Conservation (phyloP, 2,797 vertebrate species). For the Agapornis canus region DNA sequence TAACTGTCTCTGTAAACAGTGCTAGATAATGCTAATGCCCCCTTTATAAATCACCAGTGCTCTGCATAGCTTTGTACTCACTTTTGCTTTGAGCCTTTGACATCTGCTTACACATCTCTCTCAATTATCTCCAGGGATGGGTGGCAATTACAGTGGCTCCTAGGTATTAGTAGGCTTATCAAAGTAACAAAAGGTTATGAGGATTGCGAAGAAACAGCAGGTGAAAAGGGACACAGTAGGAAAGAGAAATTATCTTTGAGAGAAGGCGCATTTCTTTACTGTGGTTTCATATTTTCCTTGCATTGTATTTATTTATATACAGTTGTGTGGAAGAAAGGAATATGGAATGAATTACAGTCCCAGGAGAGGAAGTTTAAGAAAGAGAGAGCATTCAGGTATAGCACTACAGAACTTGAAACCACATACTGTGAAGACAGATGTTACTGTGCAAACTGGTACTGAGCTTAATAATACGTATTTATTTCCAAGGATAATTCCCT, state of each 20-base stretch:
- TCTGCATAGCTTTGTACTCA: constrained; percentile 57
- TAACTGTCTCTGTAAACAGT: background rate
- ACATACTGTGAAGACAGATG: background rate
- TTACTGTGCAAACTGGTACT: background rate
- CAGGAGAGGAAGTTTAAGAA: background rate
- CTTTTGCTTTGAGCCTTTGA: constrained; percentile 37
- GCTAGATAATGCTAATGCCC: constrained; percentile 40
- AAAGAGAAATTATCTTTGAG: constrained; percentile 1
- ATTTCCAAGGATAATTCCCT: background rate
- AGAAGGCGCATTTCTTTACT: background rate
- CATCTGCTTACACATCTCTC: constrained; percentile 54
- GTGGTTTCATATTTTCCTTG: background rate
- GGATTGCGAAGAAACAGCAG: background rate
- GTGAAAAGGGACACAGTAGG: background rate
- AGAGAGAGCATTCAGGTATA: background rate
- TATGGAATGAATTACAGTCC: background rate
- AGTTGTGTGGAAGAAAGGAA: background rate
- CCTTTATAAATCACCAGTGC: constrained; percentile 20
- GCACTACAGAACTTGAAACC: background rate
- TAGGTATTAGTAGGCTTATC: constrained; percentile 5
- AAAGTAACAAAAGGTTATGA: constrained; percentile 48
- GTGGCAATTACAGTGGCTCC: constrained; percentile 25
- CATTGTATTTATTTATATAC: background rate
- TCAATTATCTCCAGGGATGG: constrained; percentile 39
- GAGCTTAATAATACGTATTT: background rate